These are phyloP conservation scores for Odontomyia ornata DNA, from an alignment of 2,888 invertebrate genomes.

Conservation along the genomic window DNA sequence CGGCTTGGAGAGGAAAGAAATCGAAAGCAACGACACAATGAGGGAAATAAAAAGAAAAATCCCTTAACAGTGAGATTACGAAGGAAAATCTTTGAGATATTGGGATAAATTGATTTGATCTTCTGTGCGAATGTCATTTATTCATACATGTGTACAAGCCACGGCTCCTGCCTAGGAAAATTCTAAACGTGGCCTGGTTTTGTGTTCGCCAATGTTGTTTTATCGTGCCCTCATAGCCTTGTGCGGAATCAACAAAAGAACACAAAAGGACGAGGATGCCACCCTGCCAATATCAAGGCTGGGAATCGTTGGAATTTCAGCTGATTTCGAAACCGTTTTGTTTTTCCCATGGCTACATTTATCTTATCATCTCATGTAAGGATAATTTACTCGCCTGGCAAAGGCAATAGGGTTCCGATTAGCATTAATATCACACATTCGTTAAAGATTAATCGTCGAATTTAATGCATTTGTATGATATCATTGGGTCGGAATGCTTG, in stretches of 20 bases:
- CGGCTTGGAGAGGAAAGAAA: not conserved
- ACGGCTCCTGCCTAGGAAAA: not conserved
- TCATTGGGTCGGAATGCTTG: no score
- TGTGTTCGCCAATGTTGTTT: no score
- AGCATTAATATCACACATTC: conserved; percentile 1
- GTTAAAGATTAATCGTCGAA: not conserved
- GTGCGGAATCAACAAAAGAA: not conserved
- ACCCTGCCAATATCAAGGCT: not conserved
- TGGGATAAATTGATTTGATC: conserved; percentile 16
- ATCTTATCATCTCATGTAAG: not conserved
- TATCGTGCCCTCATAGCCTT: no score
- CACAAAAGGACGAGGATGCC: not conserved
- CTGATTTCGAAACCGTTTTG: not conserved
- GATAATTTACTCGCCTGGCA: not conserved
- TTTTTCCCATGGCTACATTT: no score
- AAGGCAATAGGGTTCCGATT: not conserved
- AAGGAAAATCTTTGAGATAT: conserved; percentile 1
- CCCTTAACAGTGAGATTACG: not conserved
- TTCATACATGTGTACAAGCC: not conserved
- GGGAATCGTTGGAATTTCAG: not conserved
- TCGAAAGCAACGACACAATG: not conserved
- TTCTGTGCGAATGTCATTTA: not conserved
- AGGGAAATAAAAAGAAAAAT: not conserved
- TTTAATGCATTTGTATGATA: conserved; percentile 7
- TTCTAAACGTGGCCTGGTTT: no score